Evolutionary conservation across 2,888 invertebrate genomes (phyloP).

Genomic region (Dromius quadrimaculatus): DNA sequence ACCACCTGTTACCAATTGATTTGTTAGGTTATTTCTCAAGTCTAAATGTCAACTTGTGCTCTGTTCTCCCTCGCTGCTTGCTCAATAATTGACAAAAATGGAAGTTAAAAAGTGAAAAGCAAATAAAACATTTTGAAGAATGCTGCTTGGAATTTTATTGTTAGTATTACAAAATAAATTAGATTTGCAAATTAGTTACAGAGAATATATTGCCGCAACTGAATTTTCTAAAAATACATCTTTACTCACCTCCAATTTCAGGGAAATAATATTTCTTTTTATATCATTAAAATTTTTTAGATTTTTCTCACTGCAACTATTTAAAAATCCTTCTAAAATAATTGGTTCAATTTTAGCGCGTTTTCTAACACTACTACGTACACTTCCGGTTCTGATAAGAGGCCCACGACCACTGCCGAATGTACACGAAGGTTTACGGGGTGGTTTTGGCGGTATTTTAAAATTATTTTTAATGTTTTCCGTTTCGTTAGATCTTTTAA

Average conservation of each 20-base stretch:
- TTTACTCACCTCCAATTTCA: not conserved
- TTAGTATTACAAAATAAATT: no score
- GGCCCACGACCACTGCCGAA: conserved; percentile 62
- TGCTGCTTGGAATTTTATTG: no score
- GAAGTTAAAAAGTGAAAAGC: no score
- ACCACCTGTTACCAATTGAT: no score
- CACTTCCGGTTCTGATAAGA: conserved; percentile 66
- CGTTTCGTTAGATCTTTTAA: not conserved
- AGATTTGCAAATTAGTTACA: no score
- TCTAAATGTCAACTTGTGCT: no score
- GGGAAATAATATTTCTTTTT: not conserved
- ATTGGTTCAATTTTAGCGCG: conserved; percentile 33
- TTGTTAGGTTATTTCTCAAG: no score
- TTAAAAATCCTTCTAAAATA: not conserved
- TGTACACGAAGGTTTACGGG: conserved; percentile 60
- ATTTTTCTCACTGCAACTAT: not conserved
- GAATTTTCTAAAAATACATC: no score
- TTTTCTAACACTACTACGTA: conserved; percentile 64
- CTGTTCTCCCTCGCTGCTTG: no score
- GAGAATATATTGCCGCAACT: no score
- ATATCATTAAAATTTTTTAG: conserved; percentile 42
- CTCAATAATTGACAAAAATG: no score
- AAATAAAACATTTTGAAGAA: no score
- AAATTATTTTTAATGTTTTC: conserved; percentile 48
- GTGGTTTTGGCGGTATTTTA: conserved; percentile 65